Conservation (phyloP, 2,797 vertebrate genomes). For the Manis crassicaudata region DNA sequence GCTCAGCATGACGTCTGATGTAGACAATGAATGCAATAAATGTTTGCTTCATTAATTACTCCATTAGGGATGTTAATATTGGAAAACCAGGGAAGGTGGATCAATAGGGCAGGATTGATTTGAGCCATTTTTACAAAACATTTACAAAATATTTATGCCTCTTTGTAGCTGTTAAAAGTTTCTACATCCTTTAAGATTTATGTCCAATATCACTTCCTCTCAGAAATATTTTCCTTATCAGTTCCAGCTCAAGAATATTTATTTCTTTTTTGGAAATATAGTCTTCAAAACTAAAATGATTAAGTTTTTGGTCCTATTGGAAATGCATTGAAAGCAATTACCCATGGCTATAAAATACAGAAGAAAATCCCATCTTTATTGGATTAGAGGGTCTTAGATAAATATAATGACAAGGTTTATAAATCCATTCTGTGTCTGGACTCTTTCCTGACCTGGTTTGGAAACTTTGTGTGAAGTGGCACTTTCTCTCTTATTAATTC, state of each 20-base stretch:
- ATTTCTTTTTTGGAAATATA: slow-evolving; percentile 36
- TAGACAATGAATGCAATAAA: slow-evolving; percentile 21
- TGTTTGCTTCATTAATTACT: slow-evolving; percentile 32
- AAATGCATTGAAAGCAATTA: slow-evolving; percentile 43
- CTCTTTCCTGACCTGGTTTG: slow-evolving; percentile 67
- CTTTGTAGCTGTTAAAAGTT: not conserved
- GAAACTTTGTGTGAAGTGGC: slow-evolving; percentile 68
- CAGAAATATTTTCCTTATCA: slow-evolving; percentile 8
- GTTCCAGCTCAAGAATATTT: not conserved
- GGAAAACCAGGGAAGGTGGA: slow-evolving; percentile 28
- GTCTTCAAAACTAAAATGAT: slow-evolving; percentile 45
- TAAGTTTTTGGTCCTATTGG: not conserved
- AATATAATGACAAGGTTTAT: not conserved
- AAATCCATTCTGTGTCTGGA: not conserved
- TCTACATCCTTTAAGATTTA: not conserved
- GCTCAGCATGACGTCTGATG: not conserved
- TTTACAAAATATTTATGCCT: slow-evolving; percentile 46
- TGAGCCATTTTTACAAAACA: slow-evolving; percentile 46
- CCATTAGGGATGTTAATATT: not conserved
- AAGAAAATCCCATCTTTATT: slow-evolving; percentile 39
- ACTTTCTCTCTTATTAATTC: slow-evolving; percentile 76
- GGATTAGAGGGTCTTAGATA: not conserved
- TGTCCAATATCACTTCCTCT: slow-evolving; percentile 7
- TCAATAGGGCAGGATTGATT: slow-evolving; percentile 37
- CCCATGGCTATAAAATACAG: not conserved